Conservation (phyloP, 2,888 invertebrate genomes). For the Archaeoteleia sp. region DNA sequence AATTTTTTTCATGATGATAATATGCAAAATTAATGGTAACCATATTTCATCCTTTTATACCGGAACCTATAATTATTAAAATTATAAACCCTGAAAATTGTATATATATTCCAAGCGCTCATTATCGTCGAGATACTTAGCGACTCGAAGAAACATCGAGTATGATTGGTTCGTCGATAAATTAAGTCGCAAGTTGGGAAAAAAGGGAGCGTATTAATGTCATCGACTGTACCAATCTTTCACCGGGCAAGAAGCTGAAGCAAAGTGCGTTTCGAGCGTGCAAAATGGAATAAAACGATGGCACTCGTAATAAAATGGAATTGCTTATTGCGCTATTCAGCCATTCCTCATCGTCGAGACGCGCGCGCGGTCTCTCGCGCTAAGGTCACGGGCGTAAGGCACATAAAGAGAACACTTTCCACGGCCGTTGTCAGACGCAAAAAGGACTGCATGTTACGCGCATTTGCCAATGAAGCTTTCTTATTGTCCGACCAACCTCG, state of each 20-base stretch:
- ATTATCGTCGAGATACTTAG: not conserved
- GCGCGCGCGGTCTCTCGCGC: slow-evolving; percentile 23
- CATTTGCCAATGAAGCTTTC: slow-evolving; percentile 37
- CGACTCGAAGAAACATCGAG: too few relatives aligned
- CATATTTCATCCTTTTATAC: too few relatives aligned
- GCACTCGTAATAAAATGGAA: slow-evolving; percentile 55
- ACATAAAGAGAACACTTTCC: slow-evolving; percentile 49
- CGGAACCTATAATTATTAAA: too few relatives aligned
- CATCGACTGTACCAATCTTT: slow-evolving; percentile 36
- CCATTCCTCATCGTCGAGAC: slow-evolving; percentile 52
- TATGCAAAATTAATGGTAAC: too few relatives aligned
- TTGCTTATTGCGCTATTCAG: slow-evolving; percentile 55
- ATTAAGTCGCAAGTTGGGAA: too few relatives aligned
- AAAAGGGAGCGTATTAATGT: slow-evolving; percentile 23
- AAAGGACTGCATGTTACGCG: slow-evolving; percentile 50
- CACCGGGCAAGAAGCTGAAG: slow-evolving; percentile 35
- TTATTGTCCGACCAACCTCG: slow-evolving; percentile 36
- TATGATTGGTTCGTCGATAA: not conserved
- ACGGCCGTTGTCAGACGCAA: slow-evolving; percentile 34
- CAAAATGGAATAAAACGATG: slow-evolving; percentile 41
- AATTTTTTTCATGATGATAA: too few relatives aligned
- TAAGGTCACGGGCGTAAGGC: slow-evolving; percentile 55
- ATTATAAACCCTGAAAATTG: too few relatives aligned
- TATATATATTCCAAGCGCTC: too few relatives aligned
- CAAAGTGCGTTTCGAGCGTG: slow-evolving; percentile 36